Percentiles rank a stretch among this genome's conserved stretches.
Evolutionary conservation across 2,113 vertebrate species (phyloP).

Genomic region (Pelodiscus sinensis): DNA sequence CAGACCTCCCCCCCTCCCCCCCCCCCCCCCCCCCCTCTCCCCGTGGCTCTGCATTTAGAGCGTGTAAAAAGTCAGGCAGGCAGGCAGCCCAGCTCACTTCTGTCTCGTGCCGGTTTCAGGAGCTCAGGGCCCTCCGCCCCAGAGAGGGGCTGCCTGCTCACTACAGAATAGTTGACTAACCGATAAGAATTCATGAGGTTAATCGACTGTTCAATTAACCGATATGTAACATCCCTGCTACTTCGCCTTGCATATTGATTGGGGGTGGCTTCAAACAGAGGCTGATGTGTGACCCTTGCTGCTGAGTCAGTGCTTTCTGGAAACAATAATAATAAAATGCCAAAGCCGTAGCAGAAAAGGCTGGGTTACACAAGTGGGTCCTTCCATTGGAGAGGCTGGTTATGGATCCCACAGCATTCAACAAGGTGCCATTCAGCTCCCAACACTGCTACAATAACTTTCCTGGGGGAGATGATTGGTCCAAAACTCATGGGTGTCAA

Average conservation of each 20-base stretch:
- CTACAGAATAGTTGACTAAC: no score
- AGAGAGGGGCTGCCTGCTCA: no score
- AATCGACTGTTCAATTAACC: no score
- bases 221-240: no score
- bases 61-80: no score
- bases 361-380: background rate
- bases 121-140: no score
- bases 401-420: background rate
- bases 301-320: conserved; percentile 53
- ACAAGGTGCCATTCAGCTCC: background rate
- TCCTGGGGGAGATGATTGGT: background rate
- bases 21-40: no score
- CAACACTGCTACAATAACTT: background rate
- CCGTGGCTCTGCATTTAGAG: no score
- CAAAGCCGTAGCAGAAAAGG: background rate
- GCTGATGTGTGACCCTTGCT: background rate
- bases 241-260: background rate
- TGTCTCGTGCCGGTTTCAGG: no score
- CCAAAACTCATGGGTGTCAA: fast-evolving
- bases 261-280: background rate
- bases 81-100: no score
- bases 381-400: background rate
- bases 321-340: background rate
- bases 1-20: no score
- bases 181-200: no score